Evolutionary conservation across 1,140 invertebrate genomes (phyloP), one percentile per base, ranked within the genome.

Genomic region (Harlomillsia oculata): DNA sequence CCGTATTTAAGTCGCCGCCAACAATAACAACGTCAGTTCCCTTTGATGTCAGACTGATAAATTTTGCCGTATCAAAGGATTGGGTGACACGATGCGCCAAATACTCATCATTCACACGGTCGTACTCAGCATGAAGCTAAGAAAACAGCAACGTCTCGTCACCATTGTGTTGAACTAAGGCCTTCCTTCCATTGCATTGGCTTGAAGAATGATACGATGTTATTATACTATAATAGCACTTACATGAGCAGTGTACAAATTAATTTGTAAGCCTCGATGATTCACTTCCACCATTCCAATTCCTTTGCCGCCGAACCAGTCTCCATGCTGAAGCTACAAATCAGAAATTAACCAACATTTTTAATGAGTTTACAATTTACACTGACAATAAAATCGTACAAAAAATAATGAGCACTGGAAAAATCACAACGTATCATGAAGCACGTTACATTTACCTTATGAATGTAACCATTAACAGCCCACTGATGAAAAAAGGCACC

Each of bases 271-370:
- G 55, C 84, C 80, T 18, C 79, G 73, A 53, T 80, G 71, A 57
- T 81, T 73, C 9, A 95, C 76, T 66, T 79, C 80, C 66, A 86
- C 91, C n/a, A 97, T 71, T 11, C 90, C 93, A 48, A 97, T 82
- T 32, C 92, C 92, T 79, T 97, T 97, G 6, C 93, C 94, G 48
- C 90, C 94, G 75, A 95, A 97, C 94, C 94, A 98, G 70, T 97
- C 94, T 1, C 89, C 94, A 74, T 97, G 93, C 43, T 92, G 87
- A 61, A 97, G 78, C 73, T 63, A 32, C 4, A 9, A 37, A 40
- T n/a, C n/a, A n/a, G n/a, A n/a, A n/a, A n/a, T n/a, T n/a, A n/a
- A n/a, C n/a, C n/a, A n/a, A n/a, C n/a, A n/a, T n/a, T n/a, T n/a
- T n/a, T n/a, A n/a, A n/a, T n/a, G n/a, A n/a, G n/a, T n/a, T n/a